Evolutionary conservation across 2,888 invertebrate species (phyloP).

Genomic region (Loripinus fragilis): DNA sequence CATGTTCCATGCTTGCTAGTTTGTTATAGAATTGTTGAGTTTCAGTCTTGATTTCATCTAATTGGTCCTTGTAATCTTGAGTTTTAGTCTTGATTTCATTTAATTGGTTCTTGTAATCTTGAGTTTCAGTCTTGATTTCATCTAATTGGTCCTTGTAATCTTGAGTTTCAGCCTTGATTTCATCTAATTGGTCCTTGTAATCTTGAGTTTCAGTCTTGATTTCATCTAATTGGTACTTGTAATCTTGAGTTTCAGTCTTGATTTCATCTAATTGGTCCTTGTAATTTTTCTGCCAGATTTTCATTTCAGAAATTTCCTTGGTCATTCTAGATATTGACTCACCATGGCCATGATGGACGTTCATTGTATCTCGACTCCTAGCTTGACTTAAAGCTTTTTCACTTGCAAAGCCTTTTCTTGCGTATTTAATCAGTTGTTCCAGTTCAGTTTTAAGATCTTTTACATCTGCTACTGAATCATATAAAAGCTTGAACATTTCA

Average conservation of each 20-base stretch:
- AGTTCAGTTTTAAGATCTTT: conserved; percentile 6
- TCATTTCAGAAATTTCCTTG: conserved; percentile 2
- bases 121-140: not conserved
- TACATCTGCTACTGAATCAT: not conserved
- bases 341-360: no score
- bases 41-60: not conserved
- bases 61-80: not conserved
- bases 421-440: not conserved
- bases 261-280: no score
- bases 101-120: no score
- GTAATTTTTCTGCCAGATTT: not conserved
- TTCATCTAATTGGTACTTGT: not conserved
- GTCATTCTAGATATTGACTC: not conserved
- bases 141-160: not conserved
- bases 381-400: not conserved
- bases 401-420: not conserved
- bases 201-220: not conserved
- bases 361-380: not conserved
- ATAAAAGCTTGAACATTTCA: not conserved
- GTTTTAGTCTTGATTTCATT: not conserved
- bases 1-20: not conserved
- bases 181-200: not conserved
- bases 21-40: not conserved
- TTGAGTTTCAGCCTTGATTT: no score
- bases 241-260: not conserved